phyloP scores from a whole-genome alignment of 2,113 vertebrate species.

The Uropsilus gracilis region DNA sequence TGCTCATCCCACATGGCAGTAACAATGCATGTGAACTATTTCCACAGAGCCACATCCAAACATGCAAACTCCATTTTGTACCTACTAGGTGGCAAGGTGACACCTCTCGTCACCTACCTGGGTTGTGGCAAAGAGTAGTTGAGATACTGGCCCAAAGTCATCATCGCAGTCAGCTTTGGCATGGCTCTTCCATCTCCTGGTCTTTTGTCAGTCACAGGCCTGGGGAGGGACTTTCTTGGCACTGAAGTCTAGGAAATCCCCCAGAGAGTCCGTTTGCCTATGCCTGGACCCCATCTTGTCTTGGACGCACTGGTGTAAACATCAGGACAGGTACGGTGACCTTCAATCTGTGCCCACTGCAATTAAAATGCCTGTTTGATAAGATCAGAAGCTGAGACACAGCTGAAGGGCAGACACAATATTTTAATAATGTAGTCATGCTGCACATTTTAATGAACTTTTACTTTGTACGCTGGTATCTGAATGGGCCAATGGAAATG shows the following conservation, averaged over 20 bases:
- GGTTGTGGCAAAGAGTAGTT: background rate
- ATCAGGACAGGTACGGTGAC: background rate
- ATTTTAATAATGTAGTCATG: constrained; percentile 6
- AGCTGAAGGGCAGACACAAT: constrained; percentile 35
- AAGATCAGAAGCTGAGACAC: constrained; percentile 18
- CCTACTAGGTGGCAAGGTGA: background rate
- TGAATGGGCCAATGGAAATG: background rate
- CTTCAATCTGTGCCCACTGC: background rate
- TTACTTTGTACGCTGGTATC: background rate
- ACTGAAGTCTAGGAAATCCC: background rate
- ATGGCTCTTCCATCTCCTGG: background rate
- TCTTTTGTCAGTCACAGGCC: background rate
- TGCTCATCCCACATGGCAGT: accelerated
- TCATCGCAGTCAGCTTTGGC: background rate
- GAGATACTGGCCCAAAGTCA: too few relatives aligned
- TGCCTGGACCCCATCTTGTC: too few relatives aligned
- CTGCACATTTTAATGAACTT: constrained; percentile 54
- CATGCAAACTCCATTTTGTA: background rate
- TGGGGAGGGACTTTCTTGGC: background rate
- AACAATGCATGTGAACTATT: accelerated
- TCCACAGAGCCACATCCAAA: background rate
- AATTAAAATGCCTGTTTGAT: background rate
- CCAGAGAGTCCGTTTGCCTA: too few relatives aligned
- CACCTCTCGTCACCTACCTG: background rate
- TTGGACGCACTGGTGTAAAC: accelerated